phyloP scores from a whole-genome alignment of 1,140 invertebrate species.

The Drepana arcuata region DNA sequence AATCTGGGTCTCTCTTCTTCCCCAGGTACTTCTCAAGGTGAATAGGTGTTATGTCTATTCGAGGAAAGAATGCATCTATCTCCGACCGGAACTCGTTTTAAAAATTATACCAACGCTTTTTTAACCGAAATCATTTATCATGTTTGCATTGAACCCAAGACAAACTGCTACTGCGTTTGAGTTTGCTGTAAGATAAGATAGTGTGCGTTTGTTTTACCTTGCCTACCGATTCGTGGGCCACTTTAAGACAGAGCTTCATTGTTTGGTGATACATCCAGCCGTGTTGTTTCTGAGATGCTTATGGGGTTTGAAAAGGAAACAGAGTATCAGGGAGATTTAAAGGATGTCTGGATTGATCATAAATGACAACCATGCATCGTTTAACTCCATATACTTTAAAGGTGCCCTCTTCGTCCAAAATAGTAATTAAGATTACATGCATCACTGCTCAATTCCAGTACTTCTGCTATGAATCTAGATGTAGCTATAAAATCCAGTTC shows the following conservation, averaged over 20 bases:
- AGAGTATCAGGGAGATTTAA: background rate
- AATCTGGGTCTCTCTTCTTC: slow-evolving; percentile 52
- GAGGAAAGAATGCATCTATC: slow-evolving; percentile 49
- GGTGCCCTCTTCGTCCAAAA: too few relatives aligned
- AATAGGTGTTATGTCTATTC: slow-evolving; percentile 65
- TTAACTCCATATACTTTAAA: too few relatives aligned
- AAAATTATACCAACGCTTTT: slow-evolving; percentile 61
- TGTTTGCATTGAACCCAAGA: slow-evolving; percentile 67
- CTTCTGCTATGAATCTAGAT: too few relatives aligned
- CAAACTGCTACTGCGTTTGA: slow-evolving; percentile 69
- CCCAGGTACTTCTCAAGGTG: slow-evolving; percentile 71
- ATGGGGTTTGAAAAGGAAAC: slow-evolving; percentile 31
- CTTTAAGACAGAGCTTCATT: slow-evolving; percentile 64
- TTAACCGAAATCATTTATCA: slow-evolving; percentile 69
- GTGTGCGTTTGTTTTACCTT: slow-evolving; percentile 62
- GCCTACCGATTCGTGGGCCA: slow-evolving; percentile 59
- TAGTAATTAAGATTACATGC: too few relatives aligned
- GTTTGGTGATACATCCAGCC: slow-evolving; percentile 35
- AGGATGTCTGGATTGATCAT: too few relatives aligned
- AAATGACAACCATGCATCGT: too few relatives aligned
- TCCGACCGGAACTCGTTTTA: slow-evolving; percentile 62
- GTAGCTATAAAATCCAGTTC: too few relatives aligned
- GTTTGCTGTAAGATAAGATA: slow-evolving; percentile 68
- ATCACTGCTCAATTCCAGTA: too few relatives aligned
- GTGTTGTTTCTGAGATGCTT: slow-evolving; percentile 26